Evolutionary conservation across 1,140 invertebrate genomes (phyloP), one percentile per base, ranked within the genome.

Genomic region (Ips typographus): DNA sequence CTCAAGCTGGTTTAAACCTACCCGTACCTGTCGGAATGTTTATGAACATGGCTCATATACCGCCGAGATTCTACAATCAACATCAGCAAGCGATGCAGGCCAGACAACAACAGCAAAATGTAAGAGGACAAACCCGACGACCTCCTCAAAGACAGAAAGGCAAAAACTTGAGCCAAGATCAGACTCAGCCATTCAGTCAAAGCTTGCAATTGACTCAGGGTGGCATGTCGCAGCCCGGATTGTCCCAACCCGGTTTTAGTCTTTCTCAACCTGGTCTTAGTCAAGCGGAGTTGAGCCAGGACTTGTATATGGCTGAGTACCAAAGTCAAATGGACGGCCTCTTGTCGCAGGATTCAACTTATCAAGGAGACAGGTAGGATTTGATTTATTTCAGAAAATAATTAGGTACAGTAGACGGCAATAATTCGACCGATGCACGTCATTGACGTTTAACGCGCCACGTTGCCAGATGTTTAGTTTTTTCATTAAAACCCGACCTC

Each of bases 11-110:
- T 6, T 82, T 93, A 75, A 88, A 88, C 71, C 85, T 93, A 55
- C 94, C 95, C 0, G 94, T 98, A 2, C 94, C 94, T 0, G 89
- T 95, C n/a, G 94, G 94, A 37, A 95, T 96, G 92, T 95, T 96
- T 74, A 93, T 96, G 89, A 94, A 94, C 76, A 94, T 94, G 92
- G 87, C 91, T 4, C 92, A 93, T 66, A 88, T 95, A 43, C 92
- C 92, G n/a, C 92, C 92, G 1, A 80, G 92, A 3, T 95, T 94
- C 80, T 93, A 92, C 73, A 93, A 94, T 75, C 92, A 94, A 73
- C 90, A 92, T 72, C 89, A 90, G 69, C 89, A 90, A 73, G 89
- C 89, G 0, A 71, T 89, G 49, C 83, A 88, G 76, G 86, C 83
- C 1, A 77, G 83, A 36, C 71, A 74, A 56, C 77, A 78, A 55